phyloP scores from a whole-genome alignment of 2,888 invertebrate genomes.

The Anticlea derivata region DNA sequence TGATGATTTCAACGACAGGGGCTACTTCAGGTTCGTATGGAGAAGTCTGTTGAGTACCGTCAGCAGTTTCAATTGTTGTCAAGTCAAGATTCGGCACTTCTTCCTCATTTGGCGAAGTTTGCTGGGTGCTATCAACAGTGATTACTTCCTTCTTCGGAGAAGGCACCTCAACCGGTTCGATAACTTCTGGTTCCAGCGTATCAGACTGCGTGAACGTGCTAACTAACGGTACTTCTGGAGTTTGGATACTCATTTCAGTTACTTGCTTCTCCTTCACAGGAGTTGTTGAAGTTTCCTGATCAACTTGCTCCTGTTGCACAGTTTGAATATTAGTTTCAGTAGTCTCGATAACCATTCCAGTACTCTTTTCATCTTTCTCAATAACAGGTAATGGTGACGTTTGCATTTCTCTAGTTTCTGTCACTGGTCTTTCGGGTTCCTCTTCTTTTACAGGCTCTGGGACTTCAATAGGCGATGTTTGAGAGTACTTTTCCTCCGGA shows the following conservation, averaged over 20 bases:
- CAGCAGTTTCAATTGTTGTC: conserved; percentile 41
- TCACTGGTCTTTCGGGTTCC: conserved; percentile 58
- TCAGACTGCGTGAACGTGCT: conserved; percentile 75
- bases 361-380: conserved; percentile 65
- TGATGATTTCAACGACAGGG: conserved; percentile 22
- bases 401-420: conserved; percentile 78
- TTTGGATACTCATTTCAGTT: conserved; percentile 67
- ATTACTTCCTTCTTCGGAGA: conserved; percentile 39
- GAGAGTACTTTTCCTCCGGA: conserved; percentile 77
- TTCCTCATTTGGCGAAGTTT: conserved; percentile 52
- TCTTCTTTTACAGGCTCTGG: conserved; percentile 43
- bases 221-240: conserved; percentile 63
- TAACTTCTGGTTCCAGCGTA: conserved; percentile 45
- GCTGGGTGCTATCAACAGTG: conserved; percentile 53
- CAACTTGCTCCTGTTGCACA: conserved; percentile 53
- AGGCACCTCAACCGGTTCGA: conserved; percentile 27
- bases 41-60: conserved; percentile 59
- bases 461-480: conserved; percentile 67
- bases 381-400: conserved; percentile 76
- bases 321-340: conserved; percentile 72
- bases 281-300: conserved; percentile 70
- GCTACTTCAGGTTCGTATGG: conserved; percentile 40
- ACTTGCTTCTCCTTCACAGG: conserved; percentile 59
- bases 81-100: conserved; percentile 41
- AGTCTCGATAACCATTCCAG: conserved; percentile 66